Evolutionary conservation across 2,797 vertebrate species (phyloP).

Genomic region (Smutsia temminckii): DNA sequence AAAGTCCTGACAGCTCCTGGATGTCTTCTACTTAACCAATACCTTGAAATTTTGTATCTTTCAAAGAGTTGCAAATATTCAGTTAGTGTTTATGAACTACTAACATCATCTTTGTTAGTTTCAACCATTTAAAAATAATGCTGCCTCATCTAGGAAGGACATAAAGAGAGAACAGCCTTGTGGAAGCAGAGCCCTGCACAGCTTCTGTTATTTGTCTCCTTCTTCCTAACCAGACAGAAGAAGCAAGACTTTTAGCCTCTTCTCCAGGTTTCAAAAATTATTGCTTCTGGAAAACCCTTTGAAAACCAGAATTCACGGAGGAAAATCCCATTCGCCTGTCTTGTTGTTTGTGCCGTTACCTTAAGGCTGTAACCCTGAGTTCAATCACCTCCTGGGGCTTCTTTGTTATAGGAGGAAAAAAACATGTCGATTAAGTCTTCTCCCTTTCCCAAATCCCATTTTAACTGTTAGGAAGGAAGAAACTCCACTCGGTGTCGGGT

Average conservation of each 20-base stretch:
- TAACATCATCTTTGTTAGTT: neutral
- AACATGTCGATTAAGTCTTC: constrained; percentile 80
- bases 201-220: neutral
- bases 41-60: neutral
- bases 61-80: neutral
- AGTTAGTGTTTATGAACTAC: neutral
- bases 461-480: constrained; percentile 53
- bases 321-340: constrained; percentile 68
- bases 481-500: no score
- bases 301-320: constrained; percentile 73
- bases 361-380: constrained; percentile 64
- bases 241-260: neutral
- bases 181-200: neutral
- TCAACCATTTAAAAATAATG: neutral
- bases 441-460: constrained; percentile 67
- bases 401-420: constrained; percentile 76
- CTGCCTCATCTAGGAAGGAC: neutral
- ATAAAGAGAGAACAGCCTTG: neutral
- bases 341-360: constrained; percentile 74
- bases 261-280: constrained; percentile 37
- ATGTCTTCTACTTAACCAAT: neutral
- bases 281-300: constrained; percentile 31
- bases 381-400: constrained; percentile 79
- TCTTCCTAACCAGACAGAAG: neutral
- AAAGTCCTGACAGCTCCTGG: neutral